Evolutionary conservation across 2,113 vertebrate genomes (phyloP).

Genomic region (Myxocyprinus asiaticus): DNA sequence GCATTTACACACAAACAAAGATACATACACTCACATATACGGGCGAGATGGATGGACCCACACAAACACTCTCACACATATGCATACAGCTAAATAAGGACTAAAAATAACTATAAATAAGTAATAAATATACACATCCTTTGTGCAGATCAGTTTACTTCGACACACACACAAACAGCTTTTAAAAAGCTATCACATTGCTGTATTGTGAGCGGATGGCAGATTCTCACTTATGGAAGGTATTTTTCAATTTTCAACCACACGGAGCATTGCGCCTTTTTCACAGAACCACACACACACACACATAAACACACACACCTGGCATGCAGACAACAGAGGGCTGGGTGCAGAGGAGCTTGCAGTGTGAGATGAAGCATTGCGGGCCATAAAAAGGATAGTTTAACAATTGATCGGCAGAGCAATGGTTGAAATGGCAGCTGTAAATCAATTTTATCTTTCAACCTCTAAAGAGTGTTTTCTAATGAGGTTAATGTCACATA

Average conservation of each 20-base stretch:
- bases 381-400: constrained; percentile 81
- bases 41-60: constrained; percentile 30
- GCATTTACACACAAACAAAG: constrained; percentile 61
- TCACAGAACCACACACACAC: constrained; percentile 29
- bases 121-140: neutral
- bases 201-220: constrained; percentile 60
- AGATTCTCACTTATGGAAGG: constrained; percentile 57
- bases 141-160: constrained; percentile 40
- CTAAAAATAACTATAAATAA: constrained; percentile 5
- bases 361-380: constrained; percentile 60
- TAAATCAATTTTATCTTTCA: constrained; percentile 86
- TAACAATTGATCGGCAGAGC: constrained; percentile 81
- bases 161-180: constrained; percentile 35
- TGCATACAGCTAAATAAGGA: constrained; percentile 29
- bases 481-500: constrained; percentile 86
- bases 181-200: constrained; percentile 60
- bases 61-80: constrained; percentile 40
- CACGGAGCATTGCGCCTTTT: constrained; percentile 28
- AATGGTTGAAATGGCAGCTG: constrained; percentile 82
- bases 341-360: constrained; percentile 52
- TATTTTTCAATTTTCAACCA: constrained; percentile 63
- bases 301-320: constrained; percentile 53
- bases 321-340: constrained; percentile 63
- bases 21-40: neutral
- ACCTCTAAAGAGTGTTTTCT: constrained; percentile 85